Conservation (phyloP, 1,140 invertebrate genomes). For the Lineus longissimus region DNA sequence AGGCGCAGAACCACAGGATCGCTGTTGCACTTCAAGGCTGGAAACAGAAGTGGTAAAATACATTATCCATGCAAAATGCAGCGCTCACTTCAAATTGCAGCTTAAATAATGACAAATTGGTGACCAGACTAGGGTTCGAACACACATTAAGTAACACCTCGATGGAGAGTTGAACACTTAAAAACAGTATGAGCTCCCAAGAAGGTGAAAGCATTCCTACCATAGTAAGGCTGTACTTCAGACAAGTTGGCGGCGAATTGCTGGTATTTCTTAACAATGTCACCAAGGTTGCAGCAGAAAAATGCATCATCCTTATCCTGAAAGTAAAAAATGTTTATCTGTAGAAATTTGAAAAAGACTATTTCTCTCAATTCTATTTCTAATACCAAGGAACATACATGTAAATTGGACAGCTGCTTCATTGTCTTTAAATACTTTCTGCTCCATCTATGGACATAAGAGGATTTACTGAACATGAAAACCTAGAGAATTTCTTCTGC, state of each 20-base stretch:
- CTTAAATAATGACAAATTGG: no score
- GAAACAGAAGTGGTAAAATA: no score
- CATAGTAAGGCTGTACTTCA: slow-evolving; percentile 88
- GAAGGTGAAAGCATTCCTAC: slow-evolving; percentile 55
- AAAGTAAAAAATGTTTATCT: not conserved
- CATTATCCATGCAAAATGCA: no score
- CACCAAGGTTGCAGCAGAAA: slow-evolving; percentile 86
- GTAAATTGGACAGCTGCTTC: slow-evolving; percentile 4
- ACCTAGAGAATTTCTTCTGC: no score
- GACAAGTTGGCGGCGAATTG: slow-evolving; percentile 82
- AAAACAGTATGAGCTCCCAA: not conserved
- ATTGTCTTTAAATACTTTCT: not conserved
- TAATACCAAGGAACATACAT: slow-evolving; percentile 24
- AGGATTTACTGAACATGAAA: no score
- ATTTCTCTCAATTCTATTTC: not conserved
- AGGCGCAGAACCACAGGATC: slow-evolving; percentile 75
- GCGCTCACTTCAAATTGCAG: no score
- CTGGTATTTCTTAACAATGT: slow-evolving; percentile 79
- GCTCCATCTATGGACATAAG: not conserved
- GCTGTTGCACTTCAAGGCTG: slow-evolving; percentile 96
- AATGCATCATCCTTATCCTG: slow-evolving; percentile 78
- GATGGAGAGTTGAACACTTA: not conserved
- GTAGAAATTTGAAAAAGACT: not conserved
- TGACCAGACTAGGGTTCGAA: no score
- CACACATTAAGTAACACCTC: slow-evolving; percentile 43